phyloP scores from a whole-genome alignment of 2,888 invertebrate genomes.

The Trissolcus japonicus region DNA sequence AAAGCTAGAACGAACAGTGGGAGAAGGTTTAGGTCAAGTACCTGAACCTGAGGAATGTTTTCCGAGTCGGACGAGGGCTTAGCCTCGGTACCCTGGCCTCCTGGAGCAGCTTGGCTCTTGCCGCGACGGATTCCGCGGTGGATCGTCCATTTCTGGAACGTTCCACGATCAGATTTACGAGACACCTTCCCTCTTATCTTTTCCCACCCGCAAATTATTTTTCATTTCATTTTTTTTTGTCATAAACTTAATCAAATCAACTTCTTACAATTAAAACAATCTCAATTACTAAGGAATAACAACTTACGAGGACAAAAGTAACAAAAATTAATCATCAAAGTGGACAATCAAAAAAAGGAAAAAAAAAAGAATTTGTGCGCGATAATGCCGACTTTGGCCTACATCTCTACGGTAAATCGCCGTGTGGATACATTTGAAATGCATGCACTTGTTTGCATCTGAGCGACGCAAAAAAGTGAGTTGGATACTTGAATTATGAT shows the following conservation, averaged over 20 bases:
- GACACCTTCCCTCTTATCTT: conserved; percentile 8
- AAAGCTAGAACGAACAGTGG: conserved; percentile 63
- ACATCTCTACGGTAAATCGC: conserved; percentile 25
- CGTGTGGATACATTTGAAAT: conserved; percentile 64
- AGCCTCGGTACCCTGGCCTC: conserved; percentile 74
- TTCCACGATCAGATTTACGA: conserved; percentile 70
- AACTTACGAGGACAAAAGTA: too few relatives aligned
- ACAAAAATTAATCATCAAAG: too few relatives aligned
- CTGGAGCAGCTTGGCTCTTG: conserved; percentile 76
- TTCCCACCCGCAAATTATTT: conserved; percentile 22
- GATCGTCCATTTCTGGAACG: conserved; percentile 87
- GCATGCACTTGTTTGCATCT: conserved; percentile 54
- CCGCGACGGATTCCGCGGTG: conserved; percentile 88
- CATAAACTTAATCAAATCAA: too few relatives aligned
- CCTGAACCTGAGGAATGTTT: conserved; percentile 76
- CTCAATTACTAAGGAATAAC: too few relatives aligned
- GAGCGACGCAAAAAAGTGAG: conserved; percentile 55
- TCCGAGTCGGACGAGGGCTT: conserved; percentile 75
- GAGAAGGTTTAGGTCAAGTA: conserved; percentile 72
- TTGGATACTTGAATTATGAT: conserved; percentile 23
- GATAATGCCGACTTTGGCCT: background rate
- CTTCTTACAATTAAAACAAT: too few relatives aligned
- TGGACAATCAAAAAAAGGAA: too few relatives aligned
- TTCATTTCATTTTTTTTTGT: background rate
- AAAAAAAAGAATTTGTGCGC: too few relatives aligned